Evolutionary conservation across 2,113 vertebrate genomes (phyloP), one percentile per base, ranked within the genome.

Genomic region (Hypocryptadius cinnamomeus): DNA sequence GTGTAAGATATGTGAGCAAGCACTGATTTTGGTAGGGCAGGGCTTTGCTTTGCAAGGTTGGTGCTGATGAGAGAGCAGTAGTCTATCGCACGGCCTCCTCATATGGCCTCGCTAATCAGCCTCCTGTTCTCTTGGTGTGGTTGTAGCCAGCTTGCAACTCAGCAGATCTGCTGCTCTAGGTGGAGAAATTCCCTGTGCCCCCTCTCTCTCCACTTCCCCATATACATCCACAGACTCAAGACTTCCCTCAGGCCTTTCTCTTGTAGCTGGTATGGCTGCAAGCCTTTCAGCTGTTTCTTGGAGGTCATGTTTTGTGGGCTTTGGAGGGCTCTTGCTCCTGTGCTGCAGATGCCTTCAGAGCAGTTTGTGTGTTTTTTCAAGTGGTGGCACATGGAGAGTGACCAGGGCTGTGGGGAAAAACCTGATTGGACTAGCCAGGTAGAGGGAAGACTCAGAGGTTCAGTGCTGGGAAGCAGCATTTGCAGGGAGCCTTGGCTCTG

Each of bases 191-290:
- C 30, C 15, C 28, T 15, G 21, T 72, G 47, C 4, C 8, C 16
- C 3, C 1, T 13, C 6, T 33, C 11, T 53, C 10, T 71, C 27
- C 2, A 0, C 9, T 74, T 30, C 8, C 22, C 89, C 0, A 0
- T 6, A 3, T 14, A 30, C 2, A 31, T 11, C 25, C 1, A 2
- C 37, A 65, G 68, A 37, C 19, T 77, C 0, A 0, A 72, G 50
- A 19, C 18, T 39, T 91, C 59, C 15, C 35, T 79, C 0, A 1
- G 15, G 33, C 11, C 47, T 87, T 40, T 85, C 28, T 54, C 70
- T 24, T 31, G 54, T 13, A 37, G 24, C 40, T 66, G 56, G 5
- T 21, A 21, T 11, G 37, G 56, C 22, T 1, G 1, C 21, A 64
- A 42, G 33, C 5, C 50, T 70, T 82, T 22, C 2, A 9, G 31